phyloP scores from a whole-genome alignment of 2,797 vertebrate genomes.

The Menidia menidia region DNA sequence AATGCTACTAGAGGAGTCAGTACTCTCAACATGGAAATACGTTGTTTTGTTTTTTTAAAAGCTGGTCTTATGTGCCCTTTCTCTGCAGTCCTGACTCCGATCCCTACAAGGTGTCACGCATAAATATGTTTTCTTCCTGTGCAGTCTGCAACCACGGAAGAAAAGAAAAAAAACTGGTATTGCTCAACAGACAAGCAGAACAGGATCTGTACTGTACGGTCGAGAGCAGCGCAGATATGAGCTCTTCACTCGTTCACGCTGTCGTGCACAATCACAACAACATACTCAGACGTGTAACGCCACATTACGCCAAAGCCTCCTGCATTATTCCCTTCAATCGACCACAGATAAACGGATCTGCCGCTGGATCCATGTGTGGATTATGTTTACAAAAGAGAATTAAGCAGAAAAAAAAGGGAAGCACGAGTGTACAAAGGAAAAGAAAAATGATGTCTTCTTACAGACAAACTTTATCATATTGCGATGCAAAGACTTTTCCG shows the following conservation, averaged over 20 bases:
- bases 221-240: conserved; percentile 32
- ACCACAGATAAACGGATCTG: conserved; percentile 9
- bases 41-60: too few species aligned
- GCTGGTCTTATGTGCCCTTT: too few species aligned
- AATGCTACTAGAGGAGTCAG: conserved; percentile 34
- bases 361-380: conserved; percentile 9
- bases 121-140: conserved; percentile 54
- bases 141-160: conserved; percentile 15
- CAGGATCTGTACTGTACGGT: conserved; percentile 72
- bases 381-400: background rate
- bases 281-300: conserved; percentile 8
- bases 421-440: background rate
- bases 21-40: conserved; percentile 30
- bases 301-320: background rate
- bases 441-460: background rate
- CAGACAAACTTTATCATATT: background rate
- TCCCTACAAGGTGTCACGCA: conserved; percentile 32
- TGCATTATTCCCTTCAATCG: background rate
- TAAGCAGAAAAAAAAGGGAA: background rate
- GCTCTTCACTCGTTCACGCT: conserved; percentile 29
- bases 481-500: background rate
- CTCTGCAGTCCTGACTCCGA: conserved; percentile 6
- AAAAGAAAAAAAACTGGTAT: conserved; percentile 80
- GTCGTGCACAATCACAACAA: conserved; percentile 29
- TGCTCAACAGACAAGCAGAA: conserved; percentile 85